Percentiles rank a stretch among this genome's conserved stretches.
Evolutionary conservation across 2,797 vertebrate genomes (phyloP).

Genomic region (Hipposideros larvatus): DNA sequence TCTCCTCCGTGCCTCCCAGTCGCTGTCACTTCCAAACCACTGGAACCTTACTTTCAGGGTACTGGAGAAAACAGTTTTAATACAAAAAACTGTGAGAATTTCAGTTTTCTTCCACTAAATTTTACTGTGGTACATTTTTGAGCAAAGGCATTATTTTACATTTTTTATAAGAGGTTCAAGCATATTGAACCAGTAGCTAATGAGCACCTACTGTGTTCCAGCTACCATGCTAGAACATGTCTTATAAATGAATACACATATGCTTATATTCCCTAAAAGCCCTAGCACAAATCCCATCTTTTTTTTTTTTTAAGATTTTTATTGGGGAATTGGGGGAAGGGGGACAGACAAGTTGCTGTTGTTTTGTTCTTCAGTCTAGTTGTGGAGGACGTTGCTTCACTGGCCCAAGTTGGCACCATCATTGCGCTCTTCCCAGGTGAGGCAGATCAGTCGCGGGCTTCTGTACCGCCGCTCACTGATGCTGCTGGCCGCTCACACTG

Average conservation of each 20-base stretch:
- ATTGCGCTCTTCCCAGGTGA: too few species aligned
- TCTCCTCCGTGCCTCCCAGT: background rate
- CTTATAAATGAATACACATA: background rate
- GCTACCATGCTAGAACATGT: background rate
- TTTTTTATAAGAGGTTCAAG: background rate
- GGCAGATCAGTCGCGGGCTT: too few species aligned
- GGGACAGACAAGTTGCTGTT: too few species aligned
- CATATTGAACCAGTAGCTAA: background rate
- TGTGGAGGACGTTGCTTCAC: too few species aligned
- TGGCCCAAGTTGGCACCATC: too few species aligned
- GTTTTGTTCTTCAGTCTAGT: too few species aligned
- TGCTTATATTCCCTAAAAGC: background rate
- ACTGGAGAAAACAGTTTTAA: background rate
- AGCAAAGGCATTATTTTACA: background rate
- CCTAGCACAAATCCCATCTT: background rate
- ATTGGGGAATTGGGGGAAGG: too few species aligned
- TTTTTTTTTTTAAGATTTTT: too few species aligned
- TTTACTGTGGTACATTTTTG: background rate
- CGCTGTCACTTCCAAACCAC: background rate
- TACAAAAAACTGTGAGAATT: background rate
- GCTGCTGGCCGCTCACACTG: too few species aligned
- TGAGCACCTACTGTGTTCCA: too few species aligned
- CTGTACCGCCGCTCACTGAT: too few species aligned
- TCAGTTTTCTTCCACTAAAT: background rate
- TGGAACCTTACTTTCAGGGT: background rate